Percentiles rank a stretch among this genome's conserved stretches.
These are phyloP conservation scores for Tachysurus vachellii DNA, from an alignment of 2,113 vertebrate genomes.

Conservation along the genomic window DNA sequence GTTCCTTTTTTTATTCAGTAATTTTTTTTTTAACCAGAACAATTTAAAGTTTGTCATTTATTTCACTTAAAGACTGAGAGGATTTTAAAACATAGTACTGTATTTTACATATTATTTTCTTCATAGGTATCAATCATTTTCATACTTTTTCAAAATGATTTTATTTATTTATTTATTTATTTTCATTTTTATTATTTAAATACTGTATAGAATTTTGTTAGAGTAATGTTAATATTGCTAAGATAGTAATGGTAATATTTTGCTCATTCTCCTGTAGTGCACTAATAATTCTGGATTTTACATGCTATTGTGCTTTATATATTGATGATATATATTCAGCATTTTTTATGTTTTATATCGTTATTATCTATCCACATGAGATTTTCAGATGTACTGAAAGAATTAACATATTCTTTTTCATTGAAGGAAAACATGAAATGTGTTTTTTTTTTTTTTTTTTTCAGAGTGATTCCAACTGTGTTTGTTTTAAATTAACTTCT, in stretches of 20 bases:
- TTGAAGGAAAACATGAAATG: background rate
- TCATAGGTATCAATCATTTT: background rate
- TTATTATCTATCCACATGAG: background rate
- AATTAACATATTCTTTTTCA: background rate
- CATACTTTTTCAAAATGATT: too few species aligned
- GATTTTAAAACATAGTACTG: background rate
- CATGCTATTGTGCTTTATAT: background rate
- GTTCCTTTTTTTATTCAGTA: background rate
- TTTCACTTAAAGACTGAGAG: background rate
- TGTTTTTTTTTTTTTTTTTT: too few species aligned
- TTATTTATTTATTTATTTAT: too few species aligned
- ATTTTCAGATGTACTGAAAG: background rate
- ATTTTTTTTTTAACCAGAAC: background rate
- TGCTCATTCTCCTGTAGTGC: background rate
- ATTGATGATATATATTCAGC: background rate
- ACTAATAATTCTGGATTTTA: background rate
- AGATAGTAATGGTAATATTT: too few species aligned
- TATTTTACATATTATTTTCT: background rate
- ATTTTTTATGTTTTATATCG: background rate
- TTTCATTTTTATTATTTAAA: background rate
- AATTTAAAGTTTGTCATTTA: background rate
- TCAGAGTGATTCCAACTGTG: background rate
- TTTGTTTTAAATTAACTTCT: background rate
- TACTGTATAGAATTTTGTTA: background rate
- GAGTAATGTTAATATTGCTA: background rate